phyloP scores from a whole-genome alignment of 1,140 invertebrate genomes.

The Zophobas morio region DNA sequence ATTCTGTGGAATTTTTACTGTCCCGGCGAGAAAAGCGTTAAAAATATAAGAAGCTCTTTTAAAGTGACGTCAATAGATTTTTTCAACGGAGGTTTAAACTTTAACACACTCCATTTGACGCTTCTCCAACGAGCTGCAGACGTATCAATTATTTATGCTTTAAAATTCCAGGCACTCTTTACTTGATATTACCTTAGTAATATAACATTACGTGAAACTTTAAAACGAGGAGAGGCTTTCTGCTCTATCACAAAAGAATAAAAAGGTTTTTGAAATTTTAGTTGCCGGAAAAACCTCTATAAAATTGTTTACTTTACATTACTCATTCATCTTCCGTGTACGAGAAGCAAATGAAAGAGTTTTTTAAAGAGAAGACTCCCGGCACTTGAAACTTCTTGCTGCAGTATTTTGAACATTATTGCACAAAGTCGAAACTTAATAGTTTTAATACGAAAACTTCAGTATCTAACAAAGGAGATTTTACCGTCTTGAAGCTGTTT shows the following conservation, averaged over 20 bases:
- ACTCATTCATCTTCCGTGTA: background rate
- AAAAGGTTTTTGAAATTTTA: no score
- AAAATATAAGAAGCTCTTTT: conserved; percentile 40
- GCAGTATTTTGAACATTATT: no score
- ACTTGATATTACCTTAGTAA: background rate
- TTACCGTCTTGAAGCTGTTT: background rate
- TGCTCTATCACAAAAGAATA: no score
- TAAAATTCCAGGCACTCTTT: background rate
- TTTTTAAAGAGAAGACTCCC: no score
- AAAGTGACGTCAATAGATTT: conserved; percentile 27
- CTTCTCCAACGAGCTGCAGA: background rate
- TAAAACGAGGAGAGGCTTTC: no score
- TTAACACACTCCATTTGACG: conserved; percentile 10
- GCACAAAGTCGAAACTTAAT: background rate
- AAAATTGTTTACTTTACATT: no score
- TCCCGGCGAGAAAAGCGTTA: conserved; percentile 34
- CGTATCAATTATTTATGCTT: background rate
- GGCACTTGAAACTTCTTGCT: no score
- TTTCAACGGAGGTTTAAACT: conserved; percentile 8
- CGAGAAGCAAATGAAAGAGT: background rate
- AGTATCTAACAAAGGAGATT: background rate
- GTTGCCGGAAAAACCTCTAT: no score
- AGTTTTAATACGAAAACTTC: background rate
- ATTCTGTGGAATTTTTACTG: conserved; percentile 47
- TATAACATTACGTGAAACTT: background rate